A percentile compares a stretch with the other conserved stretches of the same genome.
These are phyloP conservation scores for Elephantulus edwardii DNA, from an alignment of 2,113 vertebrate genomes.

Conservation along the genomic window DNA sequence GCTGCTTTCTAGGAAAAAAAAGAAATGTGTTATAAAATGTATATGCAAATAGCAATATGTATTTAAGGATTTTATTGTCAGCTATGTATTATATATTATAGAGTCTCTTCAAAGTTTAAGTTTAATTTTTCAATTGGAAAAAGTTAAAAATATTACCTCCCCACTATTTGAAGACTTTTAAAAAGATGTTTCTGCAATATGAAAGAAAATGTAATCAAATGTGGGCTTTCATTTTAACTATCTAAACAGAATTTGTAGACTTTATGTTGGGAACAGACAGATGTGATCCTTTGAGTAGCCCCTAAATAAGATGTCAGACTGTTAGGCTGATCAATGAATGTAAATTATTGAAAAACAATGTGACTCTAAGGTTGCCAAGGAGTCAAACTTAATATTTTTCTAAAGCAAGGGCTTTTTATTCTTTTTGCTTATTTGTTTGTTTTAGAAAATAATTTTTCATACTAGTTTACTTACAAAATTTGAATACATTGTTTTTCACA, in stretches of 20 bases:
- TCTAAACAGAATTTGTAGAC: conserved; percentile 86
- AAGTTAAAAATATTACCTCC: conserved; percentile 71
- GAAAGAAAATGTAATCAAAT: conserved; percentile 84
- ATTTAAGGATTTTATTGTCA: conserved; percentile 20
- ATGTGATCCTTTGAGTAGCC: conserved; percentile 85
- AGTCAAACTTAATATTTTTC: conserved; percentile 78
- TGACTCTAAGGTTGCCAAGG: conserved; percentile 80
- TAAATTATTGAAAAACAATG: conserved; percentile 86
- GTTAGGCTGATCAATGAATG: conserved; percentile 84
- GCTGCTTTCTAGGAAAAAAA: conserved; percentile 50
- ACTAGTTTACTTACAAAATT: too few species aligned
- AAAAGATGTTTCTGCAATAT: conserved; percentile 69
- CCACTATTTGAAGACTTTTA: conserved; percentile 75
- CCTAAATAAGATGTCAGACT: conserved; percentile 85
- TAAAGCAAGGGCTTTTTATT: conserved; percentile 66
- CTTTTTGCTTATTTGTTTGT: too few species aligned
- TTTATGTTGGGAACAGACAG: conserved; percentile 84
- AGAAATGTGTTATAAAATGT: conserved; percentile 7
- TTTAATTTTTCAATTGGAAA: conserved; percentile 79
- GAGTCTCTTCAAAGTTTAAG: conserved; percentile 70
- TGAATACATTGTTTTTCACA: too few species aligned
- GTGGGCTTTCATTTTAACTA: conserved; percentile 83
- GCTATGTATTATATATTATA: conserved; percentile 49
- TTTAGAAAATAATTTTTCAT: too few species aligned
- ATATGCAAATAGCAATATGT: conserved; percentile 60